These are phyloP conservation scores for Caranx melampygus DNA, from an alignment of 2,113 vertebrate genomes.

Conservation along the genomic window DNA sequence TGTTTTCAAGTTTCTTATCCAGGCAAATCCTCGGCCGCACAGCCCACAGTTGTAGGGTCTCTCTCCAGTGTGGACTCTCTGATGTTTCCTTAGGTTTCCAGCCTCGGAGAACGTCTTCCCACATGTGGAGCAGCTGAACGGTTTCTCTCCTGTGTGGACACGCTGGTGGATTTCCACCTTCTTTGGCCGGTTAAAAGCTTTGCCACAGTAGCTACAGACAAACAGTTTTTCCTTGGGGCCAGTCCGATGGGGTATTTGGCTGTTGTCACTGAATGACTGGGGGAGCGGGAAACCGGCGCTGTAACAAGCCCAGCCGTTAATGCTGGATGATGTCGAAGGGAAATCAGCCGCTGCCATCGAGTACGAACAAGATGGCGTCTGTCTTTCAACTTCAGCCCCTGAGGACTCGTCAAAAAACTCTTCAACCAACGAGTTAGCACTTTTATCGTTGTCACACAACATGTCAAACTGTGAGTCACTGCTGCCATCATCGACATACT, in stretches of 20 bases:
- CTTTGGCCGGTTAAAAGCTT: constrained; percentile 82
- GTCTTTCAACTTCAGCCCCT: constrained; percentile 27
- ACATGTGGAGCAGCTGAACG: constrained; percentile 81
- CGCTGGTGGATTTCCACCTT: constrained; percentile 85
- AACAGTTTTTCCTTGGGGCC: constrained; percentile 78
- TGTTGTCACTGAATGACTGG: constrained; percentile 4
- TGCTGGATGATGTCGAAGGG: constrained; percentile 50
- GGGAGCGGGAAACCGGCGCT: not conserved
- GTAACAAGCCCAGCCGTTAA: constrained; percentile 49
- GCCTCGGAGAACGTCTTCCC: constrained; percentile 82
- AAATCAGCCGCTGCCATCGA: constrained; percentile 43
- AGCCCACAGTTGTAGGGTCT: constrained; percentile 77
- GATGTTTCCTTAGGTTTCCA: constrained; percentile 82
- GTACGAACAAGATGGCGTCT: constrained; percentile 50
- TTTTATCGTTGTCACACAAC: constrained; percentile 64
- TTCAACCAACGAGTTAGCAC: constrained; percentile 57
- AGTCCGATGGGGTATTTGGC: constrained; percentile 21
- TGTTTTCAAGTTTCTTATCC: constrained; percentile 82
- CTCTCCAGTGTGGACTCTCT: constrained; percentile 81
- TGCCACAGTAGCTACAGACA: constrained; percentile 81
- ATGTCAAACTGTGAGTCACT: constrained; percentile 62
- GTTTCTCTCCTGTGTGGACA: constrained; percentile 82
- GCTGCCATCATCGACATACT: constrained; percentile 41
- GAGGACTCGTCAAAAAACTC: constrained; percentile 50
- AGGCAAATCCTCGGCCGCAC: constrained; percentile 79